Base-by-base conservation (phyloP, 2,888 invertebrate species). In the Mesorhabditis belari region DNA sequence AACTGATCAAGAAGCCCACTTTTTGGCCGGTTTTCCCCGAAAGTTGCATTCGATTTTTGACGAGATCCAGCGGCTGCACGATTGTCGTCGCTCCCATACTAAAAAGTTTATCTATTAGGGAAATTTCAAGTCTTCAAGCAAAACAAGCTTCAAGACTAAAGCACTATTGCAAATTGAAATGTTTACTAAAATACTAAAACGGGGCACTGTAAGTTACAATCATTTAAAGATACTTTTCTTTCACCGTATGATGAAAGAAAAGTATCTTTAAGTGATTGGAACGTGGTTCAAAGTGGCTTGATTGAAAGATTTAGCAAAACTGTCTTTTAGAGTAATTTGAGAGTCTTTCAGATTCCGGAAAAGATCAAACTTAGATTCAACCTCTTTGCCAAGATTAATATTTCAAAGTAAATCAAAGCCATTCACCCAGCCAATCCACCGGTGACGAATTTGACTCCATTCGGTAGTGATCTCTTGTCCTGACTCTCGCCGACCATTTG, bases 41-140 rank as follows among this genome's bases (percentile, higher is more conserved):
- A 64, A 96, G 84, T 85, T 98, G 96, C 95, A 98, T 96, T 50
- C 96, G 87, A 74, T 93, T 96, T 83, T 98, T 98, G 29, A 98
- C 88, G 72, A 98, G 85, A 85, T 98, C 96, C 72, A 98, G 83
- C 0, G 96, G 96, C 82, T 98, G 96, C 0, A 96, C 96, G 72
- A 95, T 88, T 71, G 87, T 86, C 23, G 95, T 96, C 17, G 94
- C 96, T 25, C 87, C 88, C 92, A 95, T 96, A 59, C 93, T 93
- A 82, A 59, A 73, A n/a, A 5, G 6, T 25, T 21, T 5, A 6
- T 51, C n/a, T n/a, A n/a, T n/a, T n/a, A n/a, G n/a, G n/a, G n/a
- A n/a, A n/a, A n/a, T n/a, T n/a, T n/a, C n/a, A n/a, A n/a, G n/a
- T n/a, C n/a, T n/a, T n/a, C 24, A 35, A 12, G 6, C 9, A 9